Evolutionary conservation across 2,888 invertebrate genomes (phyloP).

Genomic region (Rhogogaster chlorosoma): DNA sequence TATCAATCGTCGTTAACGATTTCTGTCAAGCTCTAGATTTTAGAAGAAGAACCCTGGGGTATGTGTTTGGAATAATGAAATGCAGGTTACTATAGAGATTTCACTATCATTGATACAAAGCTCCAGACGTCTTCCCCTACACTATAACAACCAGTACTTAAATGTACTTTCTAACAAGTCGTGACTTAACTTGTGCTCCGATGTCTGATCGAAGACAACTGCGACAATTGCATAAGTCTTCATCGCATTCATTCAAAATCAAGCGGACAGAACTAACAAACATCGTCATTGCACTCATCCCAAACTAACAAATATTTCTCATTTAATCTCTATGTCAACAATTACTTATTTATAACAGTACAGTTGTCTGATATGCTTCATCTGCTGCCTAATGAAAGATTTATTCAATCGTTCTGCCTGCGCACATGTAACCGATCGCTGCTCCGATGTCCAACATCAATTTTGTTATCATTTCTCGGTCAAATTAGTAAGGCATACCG

Average conservation of each 20-base stretch:
- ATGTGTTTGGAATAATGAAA: neutral
- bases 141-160: constrained; percentile 48
- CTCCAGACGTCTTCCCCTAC: constrained; percentile 36
- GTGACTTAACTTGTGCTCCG: constrained; percentile 24
- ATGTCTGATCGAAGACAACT: constrained; percentile 20
- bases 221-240: constrained; percentile 31
- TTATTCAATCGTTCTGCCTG: constrained; percentile 51
- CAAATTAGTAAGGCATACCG: constrained; percentile 67
- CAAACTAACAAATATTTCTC: constrained; percentile 68
- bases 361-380: constrained; percentile 76
- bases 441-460: neutral
- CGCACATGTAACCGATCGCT: constrained; percentile 8
- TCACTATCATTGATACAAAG: constrained; percentile 22
- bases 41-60: constrained; percentile 37
- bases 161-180: constrained; percentile 44
- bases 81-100: constrained; percentile 8
- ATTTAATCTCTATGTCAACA: constrained; percentile 68
- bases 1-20: constrained; percentile 15
- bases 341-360: constrained; percentile 74
- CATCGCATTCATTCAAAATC: constrained; percentile 41
- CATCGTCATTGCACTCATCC: constrained; percentile 73
- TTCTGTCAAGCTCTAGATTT: constrained; percentile 21
- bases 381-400: constrained; percentile 61
- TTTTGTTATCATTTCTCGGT: constrained; percentile 51
- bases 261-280: constrained; percentile 44